phyloP scores from a whole-genome alignment of 2,113 vertebrate species.

The Xiphias gladius region DNA sequence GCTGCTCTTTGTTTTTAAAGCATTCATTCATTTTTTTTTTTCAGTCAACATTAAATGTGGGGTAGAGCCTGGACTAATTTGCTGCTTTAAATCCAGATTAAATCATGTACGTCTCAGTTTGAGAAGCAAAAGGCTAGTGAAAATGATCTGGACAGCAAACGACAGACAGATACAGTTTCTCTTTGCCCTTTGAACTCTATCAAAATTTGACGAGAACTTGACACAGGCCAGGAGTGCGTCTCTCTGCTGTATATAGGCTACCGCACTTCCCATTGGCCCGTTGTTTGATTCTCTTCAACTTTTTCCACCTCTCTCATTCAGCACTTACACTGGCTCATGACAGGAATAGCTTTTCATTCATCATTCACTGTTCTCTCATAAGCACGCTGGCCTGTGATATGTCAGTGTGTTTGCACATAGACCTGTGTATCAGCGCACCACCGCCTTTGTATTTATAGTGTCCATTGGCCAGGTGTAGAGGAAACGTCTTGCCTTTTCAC shows the following conservation, averaged over 20 bases:
- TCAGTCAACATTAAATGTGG: not conserved
- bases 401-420: conserved; percentile 33
- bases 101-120: conserved; percentile 1
- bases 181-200: conserved; percentile 61
- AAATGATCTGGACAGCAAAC: conserved; percentile 44
- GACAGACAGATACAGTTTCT: conserved; percentile 64
- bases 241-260: conserved; percentile 6
- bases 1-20: not conserved
- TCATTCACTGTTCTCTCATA: conserved; percentile 28
- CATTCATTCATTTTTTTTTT: not conserved
- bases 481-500: conserved; percentile 63
- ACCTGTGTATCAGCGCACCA: conserved; percentile 8
- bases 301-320: conserved; percentile 39
- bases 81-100: not conserved
- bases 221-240: conserved; percentile 53
- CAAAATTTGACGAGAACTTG: conserved; percentile 79
- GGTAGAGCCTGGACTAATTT: not conserved
- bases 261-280: not conserved
- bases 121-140: conserved; percentile 9
- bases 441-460: conserved; percentile 61
- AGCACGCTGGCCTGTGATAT: conserved; percentile 32
- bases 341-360: conserved; percentile 57
- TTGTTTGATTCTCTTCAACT: conserved; percentile 26
- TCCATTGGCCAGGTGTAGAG: conserved; percentile 60
- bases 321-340: conserved; percentile 6